Evolutionary conservation across 2,113 vertebrate species (phyloP).

Genomic region (Stercorarius parasiticus): DNA sequence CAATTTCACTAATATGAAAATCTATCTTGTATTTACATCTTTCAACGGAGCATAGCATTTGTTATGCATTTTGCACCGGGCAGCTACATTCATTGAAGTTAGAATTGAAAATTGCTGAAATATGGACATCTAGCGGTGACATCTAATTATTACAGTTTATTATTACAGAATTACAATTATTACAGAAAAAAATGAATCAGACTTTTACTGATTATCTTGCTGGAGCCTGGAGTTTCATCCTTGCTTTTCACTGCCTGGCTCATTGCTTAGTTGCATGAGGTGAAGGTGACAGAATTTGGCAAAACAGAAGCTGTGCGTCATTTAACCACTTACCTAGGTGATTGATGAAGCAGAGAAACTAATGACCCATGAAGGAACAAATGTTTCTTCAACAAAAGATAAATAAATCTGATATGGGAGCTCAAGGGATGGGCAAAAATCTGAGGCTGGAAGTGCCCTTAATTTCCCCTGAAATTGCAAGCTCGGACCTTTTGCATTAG

Average conservation of each 20-base stretch:
- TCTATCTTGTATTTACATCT: not conserved
- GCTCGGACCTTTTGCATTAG: not conserved
- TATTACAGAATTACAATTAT: too few species aligned
- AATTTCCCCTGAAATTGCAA: not conserved
- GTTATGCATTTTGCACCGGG: not conserved
- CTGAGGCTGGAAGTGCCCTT: not conserved
- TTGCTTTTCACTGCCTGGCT: not conserved
- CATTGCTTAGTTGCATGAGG: not conserved
- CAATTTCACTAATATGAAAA: not conserved
- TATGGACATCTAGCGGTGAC: conserved; percentile 72
- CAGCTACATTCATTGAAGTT: not conserved
- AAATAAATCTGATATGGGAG: not conserved
- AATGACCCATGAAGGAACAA: conserved; percentile 13
- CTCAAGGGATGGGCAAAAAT: not conserved
- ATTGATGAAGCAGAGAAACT: conserved; percentile 4
- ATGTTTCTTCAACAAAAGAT: not conserved
- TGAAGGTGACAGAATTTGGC: not conserved
- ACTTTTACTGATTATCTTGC: not conserved
- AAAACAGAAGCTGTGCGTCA: not conserved
- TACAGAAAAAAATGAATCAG: not conserved
- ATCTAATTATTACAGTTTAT: not conserved
- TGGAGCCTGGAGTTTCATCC: not conserved
- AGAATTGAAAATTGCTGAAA: conserved; percentile 61
- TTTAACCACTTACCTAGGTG: not conserved
- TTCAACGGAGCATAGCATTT: not conserved